A percentile compares a stretch with the other conserved stretches of the same genome.
phyloP scores from a whole-genome alignment of 2,113 vertebrate species.

The Percina caprodes region DNA sequence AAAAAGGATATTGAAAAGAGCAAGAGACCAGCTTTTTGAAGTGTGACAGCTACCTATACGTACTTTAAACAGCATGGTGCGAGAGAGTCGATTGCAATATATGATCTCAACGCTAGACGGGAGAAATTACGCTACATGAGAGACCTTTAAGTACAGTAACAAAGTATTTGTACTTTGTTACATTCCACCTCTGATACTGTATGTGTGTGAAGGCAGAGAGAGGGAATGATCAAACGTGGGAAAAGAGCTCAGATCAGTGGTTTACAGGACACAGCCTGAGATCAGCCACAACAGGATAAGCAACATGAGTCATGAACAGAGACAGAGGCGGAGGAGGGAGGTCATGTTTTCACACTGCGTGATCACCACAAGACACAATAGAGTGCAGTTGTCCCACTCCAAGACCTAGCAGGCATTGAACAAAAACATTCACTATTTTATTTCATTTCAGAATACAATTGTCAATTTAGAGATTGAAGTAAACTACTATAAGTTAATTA shows the following conservation, averaged over 20 bases:
- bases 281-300: conserved; percentile 60
- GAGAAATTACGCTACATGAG: no score
- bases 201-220: conserved; percentile 19
- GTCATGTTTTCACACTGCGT: conserved; percentile 68
- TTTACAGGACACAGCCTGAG: conserved; percentile 55
- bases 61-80: no score
- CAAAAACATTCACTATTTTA: neutral
- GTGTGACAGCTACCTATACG: no score
- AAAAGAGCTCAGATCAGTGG: conserved; percentile 63
- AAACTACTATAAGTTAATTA: neutral
- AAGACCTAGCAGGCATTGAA: conserved; percentile 3
- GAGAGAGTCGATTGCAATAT: no score
- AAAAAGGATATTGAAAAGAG: no score
- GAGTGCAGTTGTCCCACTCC: neutral
- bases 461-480: neutral
- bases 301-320: conserved; percentile 56
- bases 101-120: no score
- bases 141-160: no score
- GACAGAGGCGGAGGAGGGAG: conserved; percentile 43
- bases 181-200: neutral
- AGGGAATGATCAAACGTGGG: conserved; percentile 54
- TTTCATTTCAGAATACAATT: neutral
- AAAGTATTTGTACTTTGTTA: no score
- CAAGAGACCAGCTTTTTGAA: no score
- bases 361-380: conserved; percentile 41